phyloP scores from a whole-genome alignment of 2,113 vertebrate species.

The Microcebus murinus region DNA sequence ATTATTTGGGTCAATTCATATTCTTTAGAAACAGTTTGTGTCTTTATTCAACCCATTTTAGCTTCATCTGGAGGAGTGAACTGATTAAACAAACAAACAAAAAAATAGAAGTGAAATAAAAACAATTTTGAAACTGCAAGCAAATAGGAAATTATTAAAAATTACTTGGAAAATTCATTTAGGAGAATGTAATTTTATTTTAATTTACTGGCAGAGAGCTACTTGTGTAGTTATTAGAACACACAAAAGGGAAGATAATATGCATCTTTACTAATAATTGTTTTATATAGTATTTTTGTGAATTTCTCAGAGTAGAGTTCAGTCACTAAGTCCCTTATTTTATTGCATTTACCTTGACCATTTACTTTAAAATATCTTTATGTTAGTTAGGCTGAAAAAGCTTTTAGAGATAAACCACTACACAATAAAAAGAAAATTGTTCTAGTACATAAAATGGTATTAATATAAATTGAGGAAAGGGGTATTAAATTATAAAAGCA shows the following conservation, averaged over 20 bases:
- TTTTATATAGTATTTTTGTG: not conserved
- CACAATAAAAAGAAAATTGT: not conserved
- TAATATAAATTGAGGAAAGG: not conserved
- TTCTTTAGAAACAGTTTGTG: slow-evolving; percentile 49
- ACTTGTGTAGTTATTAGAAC: slow-evolving; percentile 50
- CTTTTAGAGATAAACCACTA: not conserved
- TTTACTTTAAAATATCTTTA: slow-evolving; percentile 7
- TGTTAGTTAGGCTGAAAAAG: not conserved
- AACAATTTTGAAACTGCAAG: slow-evolving; percentile 58
- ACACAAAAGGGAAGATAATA: not conserved
- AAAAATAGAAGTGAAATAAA: not conserved
- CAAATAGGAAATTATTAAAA: slow-evolving; percentile 70
- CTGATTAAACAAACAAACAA: not conserved
- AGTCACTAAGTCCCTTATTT: not conserved
- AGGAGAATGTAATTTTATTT: slow-evolving; percentile 54
- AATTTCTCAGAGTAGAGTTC: not conserved
- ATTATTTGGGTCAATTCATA: slow-evolving; percentile 68
- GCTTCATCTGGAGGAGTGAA: slow-evolving; percentile 34
- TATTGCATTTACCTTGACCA: not conserved
- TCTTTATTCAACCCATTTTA: slow-evolving; percentile 48
- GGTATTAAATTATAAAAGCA: not conserved
- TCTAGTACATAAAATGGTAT: not conserved
- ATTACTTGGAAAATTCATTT: slow-evolving; percentile 61
- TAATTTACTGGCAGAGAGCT: slow-evolving; percentile 41
- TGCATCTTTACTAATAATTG: not conserved